These are phyloP conservation scores for Stenodera caucasica DNA, from an alignment of 2,888 invertebrate species.

Conservation along the genomic window DNA sequence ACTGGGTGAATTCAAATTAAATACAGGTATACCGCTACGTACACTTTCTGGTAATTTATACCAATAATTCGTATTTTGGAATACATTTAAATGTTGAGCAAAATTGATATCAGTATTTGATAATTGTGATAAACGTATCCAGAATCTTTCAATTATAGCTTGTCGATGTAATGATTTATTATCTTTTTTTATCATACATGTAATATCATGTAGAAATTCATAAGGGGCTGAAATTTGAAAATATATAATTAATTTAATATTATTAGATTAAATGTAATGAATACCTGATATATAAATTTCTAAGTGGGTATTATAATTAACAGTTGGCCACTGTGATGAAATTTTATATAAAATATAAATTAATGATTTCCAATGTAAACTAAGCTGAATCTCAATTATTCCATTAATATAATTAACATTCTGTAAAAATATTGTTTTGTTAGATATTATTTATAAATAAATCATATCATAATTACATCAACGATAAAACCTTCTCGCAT, in stretches of 20 bases:
- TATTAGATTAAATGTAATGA: conserved; percentile 15
- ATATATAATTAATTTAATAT: conserved; percentile 11
- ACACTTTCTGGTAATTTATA: conserved; percentile 72
- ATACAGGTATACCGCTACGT: conserved; percentile 70
- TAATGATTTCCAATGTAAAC: conserved; percentile 72
- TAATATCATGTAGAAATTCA: conserved; percentile 75
- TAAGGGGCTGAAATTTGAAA: conserved; percentile 61
- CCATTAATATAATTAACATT: conserved; percentile 59
- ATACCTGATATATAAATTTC: conserved; percentile 53
- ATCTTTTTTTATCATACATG: conserved; percentile 65
- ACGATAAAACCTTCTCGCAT: conserved; percentile 76
- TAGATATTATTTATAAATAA: conserved; percentile 4
- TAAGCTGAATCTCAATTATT: conserved; percentile 64
- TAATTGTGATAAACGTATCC: conserved; percentile 66
- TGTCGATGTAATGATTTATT: conserved; percentile 67
- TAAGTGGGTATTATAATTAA: conserved; percentile 50
- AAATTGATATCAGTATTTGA: conserved; percentile 68
- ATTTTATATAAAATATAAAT: conserved; percentile 70
- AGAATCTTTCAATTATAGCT: conserved; percentile 67
- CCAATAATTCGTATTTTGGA: conserved; percentile 62
- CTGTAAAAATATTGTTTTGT: conserved; percentile 51
- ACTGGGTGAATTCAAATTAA: conserved; percentile 53
- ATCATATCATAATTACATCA: conserved; percentile 53
- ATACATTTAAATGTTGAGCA: conserved; percentile 70
- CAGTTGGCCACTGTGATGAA: conserved; percentile 64